Percentiles rank a stretch among this genome's conserved stretches.
phyloP scores from a whole-genome alignment of 2,113 vertebrate species.

The Tamias sibiricus region DNA sequence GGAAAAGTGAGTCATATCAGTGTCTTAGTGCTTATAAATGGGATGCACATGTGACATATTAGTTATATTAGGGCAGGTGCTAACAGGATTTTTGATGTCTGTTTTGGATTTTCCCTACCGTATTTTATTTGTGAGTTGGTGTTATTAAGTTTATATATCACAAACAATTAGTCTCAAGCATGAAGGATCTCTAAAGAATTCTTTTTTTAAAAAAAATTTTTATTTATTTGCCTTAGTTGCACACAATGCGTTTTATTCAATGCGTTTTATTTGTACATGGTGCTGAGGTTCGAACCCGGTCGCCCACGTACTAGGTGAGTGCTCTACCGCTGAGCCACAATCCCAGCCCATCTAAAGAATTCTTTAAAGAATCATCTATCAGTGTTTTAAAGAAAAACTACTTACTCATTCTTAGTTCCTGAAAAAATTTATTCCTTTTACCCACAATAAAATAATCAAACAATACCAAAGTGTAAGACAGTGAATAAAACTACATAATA shows the following conservation, averaged over 20 bases:
- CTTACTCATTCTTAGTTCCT: background rate
- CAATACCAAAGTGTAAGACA: background rate
- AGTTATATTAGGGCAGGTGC: background rate
- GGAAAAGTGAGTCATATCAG: background rate
- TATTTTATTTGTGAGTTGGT: background rate
- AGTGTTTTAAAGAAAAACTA: background rate
- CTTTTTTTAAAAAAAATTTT: too few relatives aligned
- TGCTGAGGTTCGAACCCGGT: too few relatives aligned
- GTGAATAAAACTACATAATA: background rate
- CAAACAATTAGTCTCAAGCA: background rate
- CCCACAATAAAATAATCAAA: background rate
- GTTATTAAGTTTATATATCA: background rate
- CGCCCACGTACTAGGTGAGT: too few relatives aligned
- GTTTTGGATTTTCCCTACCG: background rate
- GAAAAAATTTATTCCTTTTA: background rate
- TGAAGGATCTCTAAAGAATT: background rate
- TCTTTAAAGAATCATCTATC: background rate
- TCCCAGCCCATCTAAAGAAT: background rate
- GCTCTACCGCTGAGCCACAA: too few relatives aligned
- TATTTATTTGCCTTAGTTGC: too few relatives aligned
- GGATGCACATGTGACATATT: background rate
- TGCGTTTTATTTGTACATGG: too few relatives aligned
- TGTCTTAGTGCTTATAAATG: background rate
- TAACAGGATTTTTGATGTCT: background rate
- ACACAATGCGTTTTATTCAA: too few relatives aligned